These are phyloP conservation scores for Trilocha varians DNA, from an alignment of 2,888 invertebrate genomes.

Conservation along the genomic window DNA sequence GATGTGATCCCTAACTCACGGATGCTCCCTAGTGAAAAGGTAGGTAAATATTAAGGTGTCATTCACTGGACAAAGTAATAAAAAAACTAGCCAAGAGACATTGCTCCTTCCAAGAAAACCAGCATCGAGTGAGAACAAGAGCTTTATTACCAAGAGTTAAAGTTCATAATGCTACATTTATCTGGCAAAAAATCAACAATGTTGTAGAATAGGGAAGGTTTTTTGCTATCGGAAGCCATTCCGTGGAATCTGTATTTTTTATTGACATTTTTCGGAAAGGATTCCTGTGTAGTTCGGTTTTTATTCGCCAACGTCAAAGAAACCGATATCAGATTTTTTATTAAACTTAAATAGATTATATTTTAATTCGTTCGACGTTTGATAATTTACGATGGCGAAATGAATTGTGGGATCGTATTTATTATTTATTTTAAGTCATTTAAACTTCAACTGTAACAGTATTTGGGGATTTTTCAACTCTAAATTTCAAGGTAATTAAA, in stretches of 20 bases:
- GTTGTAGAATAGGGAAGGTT: slow-evolving; percentile 19
- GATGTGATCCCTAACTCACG: not conserved
- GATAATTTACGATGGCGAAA: not conserved
- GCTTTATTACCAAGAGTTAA: not conserved
- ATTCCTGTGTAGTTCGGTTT: slow-evolving; percentile 49
- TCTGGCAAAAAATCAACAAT: slow-evolving; percentile 5
- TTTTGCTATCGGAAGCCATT: slow-evolving; percentile 43
- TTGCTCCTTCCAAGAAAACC: slow-evolving; percentile 18
- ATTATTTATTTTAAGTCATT: too few species aligned
- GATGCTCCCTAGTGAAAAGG: slow-evolving; percentile 17
- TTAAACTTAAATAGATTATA: slow-evolving; percentile 13
- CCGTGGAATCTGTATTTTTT: slow-evolving; percentile 34
- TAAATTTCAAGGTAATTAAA: too few species aligned
- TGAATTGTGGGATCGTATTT: not conserved
- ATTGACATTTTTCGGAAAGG: slow-evolving; percentile 46
- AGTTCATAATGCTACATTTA: not conserved
- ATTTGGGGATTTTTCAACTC: too few species aligned
- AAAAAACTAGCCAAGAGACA: slow-evolving; percentile 3
- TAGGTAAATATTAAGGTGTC: slow-evolving; percentile 22
- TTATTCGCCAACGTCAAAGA: slow-evolving; percentile 33
- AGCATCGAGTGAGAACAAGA: slow-evolving; percentile 4
- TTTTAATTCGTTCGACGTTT: slow-evolving; percentile 22
- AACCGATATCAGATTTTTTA: slow-evolving; percentile 29
- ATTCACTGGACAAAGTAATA: slow-evolving; percentile 17
- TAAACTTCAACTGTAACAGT: too few species aligned